Evolutionary conservation across 2,113 vertebrate genomes (phyloP).

Genomic region (Athene noctua): DNA sequence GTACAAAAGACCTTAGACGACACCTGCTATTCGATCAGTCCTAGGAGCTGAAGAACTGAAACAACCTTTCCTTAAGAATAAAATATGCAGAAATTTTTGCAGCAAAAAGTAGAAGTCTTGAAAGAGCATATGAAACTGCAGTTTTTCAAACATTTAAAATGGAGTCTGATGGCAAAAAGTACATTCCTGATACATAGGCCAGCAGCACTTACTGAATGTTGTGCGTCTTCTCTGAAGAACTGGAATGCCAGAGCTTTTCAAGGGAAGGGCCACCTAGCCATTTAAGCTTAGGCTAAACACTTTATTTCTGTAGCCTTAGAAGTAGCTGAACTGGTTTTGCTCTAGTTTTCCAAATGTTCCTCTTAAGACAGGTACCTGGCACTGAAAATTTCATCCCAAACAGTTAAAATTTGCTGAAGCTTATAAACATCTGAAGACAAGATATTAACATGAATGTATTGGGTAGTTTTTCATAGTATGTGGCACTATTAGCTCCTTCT

Average conservation of each 20-base stretch:
- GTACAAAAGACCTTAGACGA: background rate
- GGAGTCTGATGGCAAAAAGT: background rate
- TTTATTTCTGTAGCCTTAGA: background rate
- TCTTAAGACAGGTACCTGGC: background rate
- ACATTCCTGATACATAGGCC: background rate
- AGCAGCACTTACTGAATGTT: background rate
- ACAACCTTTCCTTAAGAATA: background rate
- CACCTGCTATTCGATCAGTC: background rate
- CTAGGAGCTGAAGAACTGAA: background rate
- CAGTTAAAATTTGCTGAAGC: background rate
- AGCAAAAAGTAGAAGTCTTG: background rate
- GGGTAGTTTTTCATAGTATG: background rate
- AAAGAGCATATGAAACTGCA: background rate
- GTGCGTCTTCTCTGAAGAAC: background rate
- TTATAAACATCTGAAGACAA: background rate
- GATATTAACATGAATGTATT: background rate
- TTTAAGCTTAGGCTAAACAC: background rate
- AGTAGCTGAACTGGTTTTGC: background rate
- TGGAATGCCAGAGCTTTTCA: background rate
- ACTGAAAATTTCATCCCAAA: background rate
- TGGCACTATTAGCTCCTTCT: background rate
- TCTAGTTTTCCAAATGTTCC: background rate
- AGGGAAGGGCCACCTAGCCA: background rate
- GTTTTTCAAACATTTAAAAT: background rate
- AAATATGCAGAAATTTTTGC: background rate